Percentiles rank a stretch among this genome's conserved stretches.
Evolutionary conservation across 2,888 invertebrate species (phyloP).

Genomic region (Pediacus dermestoides): DNA sequence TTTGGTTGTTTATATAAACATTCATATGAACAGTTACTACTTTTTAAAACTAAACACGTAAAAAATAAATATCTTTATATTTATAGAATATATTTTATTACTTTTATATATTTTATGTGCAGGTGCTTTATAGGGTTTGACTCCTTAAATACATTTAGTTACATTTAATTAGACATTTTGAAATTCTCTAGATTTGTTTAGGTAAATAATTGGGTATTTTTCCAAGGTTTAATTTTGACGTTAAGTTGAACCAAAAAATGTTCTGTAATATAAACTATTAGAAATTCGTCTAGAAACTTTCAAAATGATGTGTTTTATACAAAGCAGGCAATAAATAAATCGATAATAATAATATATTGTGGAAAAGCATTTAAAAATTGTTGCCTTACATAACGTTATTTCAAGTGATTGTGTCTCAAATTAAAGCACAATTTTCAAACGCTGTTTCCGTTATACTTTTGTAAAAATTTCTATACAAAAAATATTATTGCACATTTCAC

Average conservation of each 20-base stretch:
- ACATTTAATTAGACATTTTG: constrained; percentile 11
- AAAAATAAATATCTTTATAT: constrained; percentile 45
- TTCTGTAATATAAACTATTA: constrained; percentile 15
- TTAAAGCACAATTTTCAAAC: constrained; percentile 17
- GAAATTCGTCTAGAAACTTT: constrained; percentile 15
- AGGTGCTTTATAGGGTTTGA: constrained; percentile 32
- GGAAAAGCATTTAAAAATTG: too few relatives aligned
- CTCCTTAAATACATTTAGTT: constrained; percentile 38
- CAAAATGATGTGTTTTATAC: too few relatives aligned
- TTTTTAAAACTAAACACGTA: constrained; percentile 40
- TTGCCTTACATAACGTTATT: too few relatives aligned
- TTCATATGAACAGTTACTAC: constrained; percentile 44
- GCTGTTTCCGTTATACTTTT: not conserved
- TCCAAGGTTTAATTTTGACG: too few relatives aligned
- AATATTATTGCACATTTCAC: constrained; percentile 41
- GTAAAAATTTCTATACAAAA: constrained; percentile 4
- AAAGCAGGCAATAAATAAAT: too few relatives aligned
- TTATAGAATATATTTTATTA: constrained; percentile 39
- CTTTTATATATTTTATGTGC: constrained; percentile 34
- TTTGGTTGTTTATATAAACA: constrained; percentile 39
- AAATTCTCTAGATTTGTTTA: constrained; percentile 16
- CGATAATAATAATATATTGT: too few relatives aligned
- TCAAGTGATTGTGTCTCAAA: constrained; percentile 46
- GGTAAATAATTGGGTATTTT: too few relatives aligned
- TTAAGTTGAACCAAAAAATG: constrained; percentile 4